Conservation (phyloP, 2,113 vertebrate genomes). For the Edolisoma coerulescens region DNA sequence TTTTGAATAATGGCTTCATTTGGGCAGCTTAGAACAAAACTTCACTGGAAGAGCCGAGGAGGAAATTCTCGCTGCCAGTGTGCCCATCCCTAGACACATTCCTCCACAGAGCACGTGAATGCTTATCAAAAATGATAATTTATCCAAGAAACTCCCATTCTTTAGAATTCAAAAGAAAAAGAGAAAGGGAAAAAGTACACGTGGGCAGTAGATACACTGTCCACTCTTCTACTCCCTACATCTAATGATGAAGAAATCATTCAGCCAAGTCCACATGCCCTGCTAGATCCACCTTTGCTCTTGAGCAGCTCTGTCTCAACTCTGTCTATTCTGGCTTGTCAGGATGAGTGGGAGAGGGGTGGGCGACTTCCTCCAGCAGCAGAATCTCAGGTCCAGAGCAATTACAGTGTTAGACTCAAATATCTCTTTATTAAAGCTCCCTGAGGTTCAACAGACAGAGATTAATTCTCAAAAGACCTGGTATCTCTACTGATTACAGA, state of each 20-base stretch:
- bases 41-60: neutral
- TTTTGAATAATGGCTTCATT: constrained; percentile 44
- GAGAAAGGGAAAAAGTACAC: neutral
- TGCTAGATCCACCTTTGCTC: neutral
- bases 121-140: neutral
- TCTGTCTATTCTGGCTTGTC: neutral
- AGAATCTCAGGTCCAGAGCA: neutral
- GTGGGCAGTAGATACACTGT: neutral
- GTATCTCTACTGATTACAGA: neutral
- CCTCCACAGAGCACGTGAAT: neutral
- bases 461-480: neutral
- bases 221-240: neutral
- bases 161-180: neutral
- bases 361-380: neutral
- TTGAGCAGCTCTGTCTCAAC: neutral
- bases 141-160: constrained; percentile 25
- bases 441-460: neutral
- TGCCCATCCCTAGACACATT: constrained; percentile 52
- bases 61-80: constrained; percentile 19
- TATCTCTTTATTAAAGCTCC: neutral
- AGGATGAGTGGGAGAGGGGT: neutral
- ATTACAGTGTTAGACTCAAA: neutral
- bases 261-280: neutral
- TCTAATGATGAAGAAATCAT: neutral
- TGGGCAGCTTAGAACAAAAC: neutral